Evolutionary conservation across 2,113 vertebrate genomes (phyloP), one percentile per base, ranked within the genome.

Genomic region (Tetraodon nigroviridis): DNA sequence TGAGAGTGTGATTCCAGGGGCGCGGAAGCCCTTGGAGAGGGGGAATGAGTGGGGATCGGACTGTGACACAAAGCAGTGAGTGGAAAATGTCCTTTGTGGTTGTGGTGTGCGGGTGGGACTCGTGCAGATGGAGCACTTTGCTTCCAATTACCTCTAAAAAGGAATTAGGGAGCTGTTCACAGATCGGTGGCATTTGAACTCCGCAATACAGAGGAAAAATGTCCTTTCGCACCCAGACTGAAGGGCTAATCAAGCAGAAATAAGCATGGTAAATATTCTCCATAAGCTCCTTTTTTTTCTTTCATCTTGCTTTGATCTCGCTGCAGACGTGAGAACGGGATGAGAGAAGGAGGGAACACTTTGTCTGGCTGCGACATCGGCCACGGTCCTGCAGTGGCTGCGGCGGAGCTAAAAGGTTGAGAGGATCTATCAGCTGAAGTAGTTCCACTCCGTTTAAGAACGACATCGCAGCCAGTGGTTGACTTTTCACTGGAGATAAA

Each of bases 91-190:
- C 70, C 70, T 76, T 76, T 76, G 70, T 86, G 75, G 67, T 70
- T 67, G 80, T 24, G 24, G 73, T 67, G 78, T 80, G 76, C 74
- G 79, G 82, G 67, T 82, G 71, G 76, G 69, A 70, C 69, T 57
- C 49, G 63, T 49, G 65, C 68, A 79, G 78, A 86, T 71, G 52
- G 42, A 61, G 37, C 65, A 56, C 76, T 75, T 82, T 55, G 73
- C 48, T 45, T 81, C 75, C 67, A 73, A 73, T 86, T 75, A 79
- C 75, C 76, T 85, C 73, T 69, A 73, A 85, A 88, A 85, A 78
- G 69, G 72, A 85, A 88, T 82, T 77, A 86, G 55, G 54, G 66
- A 71, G 63, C 69, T 69, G 80, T 83, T 85, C 83, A 81, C 85
- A 84, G 80, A 75, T 85, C 69, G 69, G 60, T 77, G 75, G 73